Evolutionary conservation across 2,888 invertebrate species (phyloP), one percentile per base, ranked within the genome.

Genomic region (Caenorhabditis sp.): DNA sequence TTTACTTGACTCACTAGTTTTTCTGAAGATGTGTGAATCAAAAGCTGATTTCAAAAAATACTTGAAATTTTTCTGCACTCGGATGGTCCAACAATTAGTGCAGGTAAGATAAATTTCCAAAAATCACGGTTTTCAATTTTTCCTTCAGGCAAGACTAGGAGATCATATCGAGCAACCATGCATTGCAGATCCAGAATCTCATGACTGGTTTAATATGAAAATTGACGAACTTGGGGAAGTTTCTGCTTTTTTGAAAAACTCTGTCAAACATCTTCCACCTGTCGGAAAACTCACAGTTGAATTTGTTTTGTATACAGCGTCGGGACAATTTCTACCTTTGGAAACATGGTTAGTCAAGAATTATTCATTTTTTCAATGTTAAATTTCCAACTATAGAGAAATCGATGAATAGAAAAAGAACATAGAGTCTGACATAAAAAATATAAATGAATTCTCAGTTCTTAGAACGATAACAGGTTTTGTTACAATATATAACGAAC

Each of bases 181-280:
- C 58, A 54, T 58, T 6, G 55, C 76, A 31, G 55, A 59, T 37
- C 69, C 79, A 1, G 75, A 79, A 21, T 62, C 49, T 21, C 21
- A 66, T 27, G 81, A 81, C 61, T 85, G 83, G 83, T 85, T 85
- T 77, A 83, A 82, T 58, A 50, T 84, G 58, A 69, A 73, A 53
- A 62, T 83, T 26, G 84, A 84, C 37, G 84, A 84, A 61, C 66
- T 84, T 57, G 84, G 84, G 21, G 82, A 85, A 66, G 73, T 81
- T 10, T 55, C 81, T 4, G 82, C 83, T 21, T 80, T 83, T 66
- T 53, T 84, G 1, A 81, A 81, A 62, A 63, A 74, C 0, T 66
- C 74, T 10, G 66, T 84, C 50, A 77, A 78, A 58, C 75, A 69
- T 69, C 83, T 55, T 31, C 85, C 85, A 4, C 60, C 62, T 19